Evolutionary conservation across 2,113 vertebrate genomes (phyloP).

Genomic region (Colossoma macropomum): DNA sequence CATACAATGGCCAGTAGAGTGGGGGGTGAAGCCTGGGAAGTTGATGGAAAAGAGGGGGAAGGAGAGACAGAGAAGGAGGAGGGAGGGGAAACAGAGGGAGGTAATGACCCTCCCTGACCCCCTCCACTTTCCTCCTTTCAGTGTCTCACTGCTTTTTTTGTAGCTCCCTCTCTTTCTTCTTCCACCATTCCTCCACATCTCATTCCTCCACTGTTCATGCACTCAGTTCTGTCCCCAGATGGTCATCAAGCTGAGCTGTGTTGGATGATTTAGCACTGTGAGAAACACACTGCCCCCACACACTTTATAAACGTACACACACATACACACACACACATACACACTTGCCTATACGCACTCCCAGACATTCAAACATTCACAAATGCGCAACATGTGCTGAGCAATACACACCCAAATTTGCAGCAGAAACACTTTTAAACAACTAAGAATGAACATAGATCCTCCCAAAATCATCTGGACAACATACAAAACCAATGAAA

Average conservation of each 20-base stretch:
- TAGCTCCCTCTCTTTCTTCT: slow-evolving; percentile 15
- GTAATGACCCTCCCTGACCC: slow-evolving; percentile 68
- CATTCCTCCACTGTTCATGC: slow-evolving; percentile 42
- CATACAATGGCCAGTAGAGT: slow-evolving; percentile 68
- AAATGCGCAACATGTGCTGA: not conserved
- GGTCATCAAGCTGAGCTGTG: slow-evolving; percentile 38
- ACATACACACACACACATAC: slow-evolving; percentile 9
- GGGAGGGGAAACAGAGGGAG: slow-evolving; percentile 53
- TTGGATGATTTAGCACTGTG: slow-evolving; percentile 56
- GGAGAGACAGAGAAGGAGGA: slow-evolving; percentile 37
- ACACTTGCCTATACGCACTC: not conserved
- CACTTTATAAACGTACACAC: slow-evolving; percentile 2
- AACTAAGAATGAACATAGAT: not conserved
- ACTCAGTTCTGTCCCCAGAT: slow-evolving; percentile 54
- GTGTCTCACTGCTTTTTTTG: slow-evolving; percentile 17
- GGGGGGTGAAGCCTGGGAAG: slow-evolving; percentile 63
- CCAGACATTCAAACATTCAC: not conserved
- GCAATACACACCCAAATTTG: not conserved
- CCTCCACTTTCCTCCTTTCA: not conserved
- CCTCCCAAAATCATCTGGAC: slow-evolving; percentile 6
- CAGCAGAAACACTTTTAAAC: not conserved
- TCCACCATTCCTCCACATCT: not conserved
- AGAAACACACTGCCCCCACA: slow-evolving; percentile 51
- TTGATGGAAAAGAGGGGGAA: slow-evolving; percentile 36
- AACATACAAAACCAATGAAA: slow-evolving; percentile 14